Conservation (phyloP, 2,797 vertebrate species). For the Hydrolagus colliei region DNA sequence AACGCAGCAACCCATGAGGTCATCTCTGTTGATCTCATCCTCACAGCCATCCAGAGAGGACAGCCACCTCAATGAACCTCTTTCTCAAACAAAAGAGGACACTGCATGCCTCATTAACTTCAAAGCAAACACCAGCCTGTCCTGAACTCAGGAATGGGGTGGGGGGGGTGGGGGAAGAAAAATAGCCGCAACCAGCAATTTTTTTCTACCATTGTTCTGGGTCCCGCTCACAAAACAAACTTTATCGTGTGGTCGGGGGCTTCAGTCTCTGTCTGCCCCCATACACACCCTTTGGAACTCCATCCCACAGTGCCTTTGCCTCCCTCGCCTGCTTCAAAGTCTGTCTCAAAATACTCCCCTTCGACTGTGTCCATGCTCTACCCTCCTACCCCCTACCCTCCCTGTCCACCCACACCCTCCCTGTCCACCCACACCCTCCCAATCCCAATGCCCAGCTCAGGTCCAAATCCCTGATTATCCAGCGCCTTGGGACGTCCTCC, state of each 20-base stretch:
- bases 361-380: not conserved
- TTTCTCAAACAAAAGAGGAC: slow-evolving; percentile 42
- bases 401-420: not conserved
- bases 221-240: not conserved
- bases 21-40: slow-evolving; percentile 16
- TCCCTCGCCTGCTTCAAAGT: too few relatives aligned
- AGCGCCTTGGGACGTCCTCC: too few relatives aligned
- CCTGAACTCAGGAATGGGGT: slow-evolving; percentile 34
- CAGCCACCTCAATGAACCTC: slow-evolving; percentile 39
- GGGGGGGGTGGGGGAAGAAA: not conserved
- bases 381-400: not conserved
- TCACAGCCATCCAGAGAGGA: not conserved
- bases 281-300: too few relatives aligned
- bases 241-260: not conserved
- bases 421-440: not conserved
- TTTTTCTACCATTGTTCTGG: not conserved
- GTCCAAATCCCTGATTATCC: too few relatives aligned
- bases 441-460: not conserved
- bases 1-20: slow-evolving; percentile 9
- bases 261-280: not conserved
- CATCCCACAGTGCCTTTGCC: too few relatives aligned
- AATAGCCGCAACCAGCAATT: not conserved
- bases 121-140: slow-evolving; percentile 48
- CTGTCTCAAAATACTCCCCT: not conserved
- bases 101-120: slow-evolving; percentile 46